Evolutionary conservation across 2,888 invertebrate species (phyloP), one percentile per base, ranked within the genome.

Genomic region (Mythimna albipuncta): DNA sequence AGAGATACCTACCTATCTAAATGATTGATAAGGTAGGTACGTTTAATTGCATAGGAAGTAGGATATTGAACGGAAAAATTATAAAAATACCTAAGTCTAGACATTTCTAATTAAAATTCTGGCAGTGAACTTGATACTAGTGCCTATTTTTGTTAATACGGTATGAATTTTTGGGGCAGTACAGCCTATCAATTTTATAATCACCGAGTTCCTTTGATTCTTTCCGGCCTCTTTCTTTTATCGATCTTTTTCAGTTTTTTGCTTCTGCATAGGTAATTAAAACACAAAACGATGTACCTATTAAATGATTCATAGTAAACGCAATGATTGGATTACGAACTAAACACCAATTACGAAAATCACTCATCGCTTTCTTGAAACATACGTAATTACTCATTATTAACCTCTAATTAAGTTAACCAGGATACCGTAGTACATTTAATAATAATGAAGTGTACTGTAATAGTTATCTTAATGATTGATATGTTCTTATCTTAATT

Each of bases 91-190:
- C 19, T 38, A n/a, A 38, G 11, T 35, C n/a, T 58, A 58, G 58
- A 38, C 16, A 35, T 19, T 58, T 35, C 35, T 58, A n/a, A 35
- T 58, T 58, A 38, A 58, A 58, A 35, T 58, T 58, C n/a, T 58
- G 7, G 5, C 19, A 58, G 19, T 5, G 35, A 58, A 58, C 35
- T 58, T 35, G 6, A 11, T 26, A 26, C 21, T 26, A 26, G 13
- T 11, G 21, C 26, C 26, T 26, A 55, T 55, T 55, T 47, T 47
- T 58, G 9, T 19, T 19, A 58, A 58, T 44, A 44, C 13, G 16
- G 1, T 47, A 16, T 47, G 47, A 47, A n/a, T 11, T 38, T 58
- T 38, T 11, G 32, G 11, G 11, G 5, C n/a, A 35, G 35, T n/a
- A 59, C 0, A 38, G n/a, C n/a, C 10, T 38, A 59, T 38, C 11